Conservation (phyloP, 2,888 invertebrate species). For the Malacosoma neustria region DNA sequence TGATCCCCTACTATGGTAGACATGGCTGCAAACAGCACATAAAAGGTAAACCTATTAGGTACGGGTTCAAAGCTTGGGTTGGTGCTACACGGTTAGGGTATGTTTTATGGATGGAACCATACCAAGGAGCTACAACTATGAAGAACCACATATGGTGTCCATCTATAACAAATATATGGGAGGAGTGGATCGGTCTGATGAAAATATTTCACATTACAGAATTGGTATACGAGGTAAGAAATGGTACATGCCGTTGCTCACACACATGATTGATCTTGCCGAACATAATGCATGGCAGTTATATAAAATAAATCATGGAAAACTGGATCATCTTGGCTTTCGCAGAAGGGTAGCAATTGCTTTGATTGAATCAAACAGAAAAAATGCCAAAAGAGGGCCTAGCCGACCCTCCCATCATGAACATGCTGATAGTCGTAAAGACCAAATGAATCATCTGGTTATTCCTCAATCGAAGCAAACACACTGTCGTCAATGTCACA, state of each 20-base stretch:
- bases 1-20: conserved; percentile 34
- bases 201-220: too few species aligned
- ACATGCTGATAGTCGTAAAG: conserved; percentile 16
- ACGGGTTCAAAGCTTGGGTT: conserved; percentile 18
- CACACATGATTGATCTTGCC: conserved; percentile 12
- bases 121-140: conserved; percentile 17
- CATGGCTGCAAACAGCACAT: conserved; percentile 29
- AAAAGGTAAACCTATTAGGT: conserved; percentile 22
- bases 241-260: conserved; percentile 12
- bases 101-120: conserved; percentile 15
- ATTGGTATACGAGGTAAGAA: conserved; percentile 17
- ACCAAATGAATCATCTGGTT: conserved; percentile 13
- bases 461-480: conserved; percentile 9
- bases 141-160: too few species aligned
- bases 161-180: too few species aligned
- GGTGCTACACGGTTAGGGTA: conserved; percentile 19
- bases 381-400: too few species aligned
- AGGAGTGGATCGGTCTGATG: too few species aligned
- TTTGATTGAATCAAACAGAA: too few species aligned
- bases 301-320: too few species aligned
- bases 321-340: conserved; percentile 8
- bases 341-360: background rate
- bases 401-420: conserved; percentile 13
- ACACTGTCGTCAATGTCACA: conserved; percentile 14
- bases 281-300: too few species aligned